Evolutionary conservation across 2,888 invertebrate species (phyloP).

Genomic region (Bruchidius siliquastri): DNA sequence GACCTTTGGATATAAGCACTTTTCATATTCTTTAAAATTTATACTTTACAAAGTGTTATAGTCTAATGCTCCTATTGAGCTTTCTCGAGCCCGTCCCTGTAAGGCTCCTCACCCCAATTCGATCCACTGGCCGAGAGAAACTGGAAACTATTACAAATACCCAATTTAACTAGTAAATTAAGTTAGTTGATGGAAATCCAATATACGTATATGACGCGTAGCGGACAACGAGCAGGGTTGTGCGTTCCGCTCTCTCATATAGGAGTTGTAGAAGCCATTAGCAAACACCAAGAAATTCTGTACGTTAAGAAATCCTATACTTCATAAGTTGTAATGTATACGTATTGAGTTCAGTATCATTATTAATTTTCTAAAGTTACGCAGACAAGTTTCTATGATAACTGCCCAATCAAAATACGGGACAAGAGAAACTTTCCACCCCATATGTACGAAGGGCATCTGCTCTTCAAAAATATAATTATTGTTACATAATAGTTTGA

Average conservation of each 20-base stretch:
- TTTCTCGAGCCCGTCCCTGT: background rate
- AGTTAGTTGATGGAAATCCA: constrained; percentile 10
- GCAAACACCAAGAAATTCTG: background rate
- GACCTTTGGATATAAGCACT: no score
- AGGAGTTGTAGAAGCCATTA: background rate
- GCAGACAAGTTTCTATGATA: background rate
- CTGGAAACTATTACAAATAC: constrained; percentile 10
- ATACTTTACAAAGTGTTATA: no score
- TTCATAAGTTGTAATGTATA: background rate
- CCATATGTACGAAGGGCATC: no score
- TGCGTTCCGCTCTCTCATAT: background rate
- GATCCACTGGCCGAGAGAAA: background rate
- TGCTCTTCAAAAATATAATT: no score
- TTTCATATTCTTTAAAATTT: no score
- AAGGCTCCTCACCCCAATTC: background rate
- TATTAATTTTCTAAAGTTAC: background rate
- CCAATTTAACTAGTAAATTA: constrained; percentile 13
- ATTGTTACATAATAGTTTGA: no score
- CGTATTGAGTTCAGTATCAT: background rate
- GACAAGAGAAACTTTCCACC: no score
- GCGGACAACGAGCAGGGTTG: background rate
- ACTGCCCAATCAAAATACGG: background rate
- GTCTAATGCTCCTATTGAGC: background rate
- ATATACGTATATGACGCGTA: constrained; percentile 4
- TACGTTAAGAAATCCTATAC: background rate